Evolutionary conservation across 2,797 vertebrate species (phyloP), one percentile per base, ranked within the genome.

Genomic region (Gastrophryne carolinensis): DNA sequence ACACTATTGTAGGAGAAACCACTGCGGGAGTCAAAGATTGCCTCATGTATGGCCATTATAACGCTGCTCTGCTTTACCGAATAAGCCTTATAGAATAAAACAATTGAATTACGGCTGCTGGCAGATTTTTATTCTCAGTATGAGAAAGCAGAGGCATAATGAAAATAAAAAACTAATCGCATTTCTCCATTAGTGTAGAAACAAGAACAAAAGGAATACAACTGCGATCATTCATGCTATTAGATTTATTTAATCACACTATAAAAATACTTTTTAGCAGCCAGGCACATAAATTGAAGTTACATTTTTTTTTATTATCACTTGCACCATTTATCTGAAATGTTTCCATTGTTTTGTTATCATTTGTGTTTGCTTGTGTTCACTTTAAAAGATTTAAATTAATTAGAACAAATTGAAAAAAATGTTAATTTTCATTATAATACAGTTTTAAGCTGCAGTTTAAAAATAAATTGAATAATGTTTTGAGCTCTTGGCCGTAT

Each of bases 381-480:
- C 34, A 21, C 23, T 72, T 64, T 50, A 17, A 52, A 72, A 35
- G 37, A 29, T 29, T 70, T 4, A 44, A 37, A 58, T 70, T 70
- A 57, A 70, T 62, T 39, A 44, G 44, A 72, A 62, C 3, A 29
- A n/a, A n/a, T n/a, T n/a, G n/a, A n/a, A n/a, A n/a, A n/a, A n/a
- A n/a, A n/a, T 53, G 21, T 53, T 72, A 62, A 65, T 73, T 56
- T 54, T 65, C 29, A 56, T 65, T 64, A 30, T 10, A 26, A 10
- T 5, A 35, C 23, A 26, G 26, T 8, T 35, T 56, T 56, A 44
- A 56, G 7, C 32, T 41, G 26, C 11, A 3, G 37, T 44, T 53
- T 19, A 4, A 37, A 41, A 63, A 61, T 19, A 29, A 52, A 11
- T 35, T 19, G 32, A 72, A 62, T 73, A 53, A 53, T 73, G 47